Evolutionary conservation across 2,888 invertebrate species (phyloP), one percentile per base, ranked within the genome.

Genomic region (Pseudococcus jackbeardsleyi): DNA sequence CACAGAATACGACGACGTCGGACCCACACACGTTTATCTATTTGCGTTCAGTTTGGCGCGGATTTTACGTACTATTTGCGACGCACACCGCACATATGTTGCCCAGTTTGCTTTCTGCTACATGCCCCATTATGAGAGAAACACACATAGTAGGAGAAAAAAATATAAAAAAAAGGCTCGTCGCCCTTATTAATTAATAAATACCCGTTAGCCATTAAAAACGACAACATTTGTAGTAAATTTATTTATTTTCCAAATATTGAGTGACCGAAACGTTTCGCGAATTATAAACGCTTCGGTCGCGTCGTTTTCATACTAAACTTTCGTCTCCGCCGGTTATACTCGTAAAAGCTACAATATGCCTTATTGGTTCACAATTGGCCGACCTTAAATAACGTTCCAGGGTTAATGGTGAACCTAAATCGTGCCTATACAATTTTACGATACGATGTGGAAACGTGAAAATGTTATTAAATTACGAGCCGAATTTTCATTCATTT

Each of bases 201-300:
- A 85, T 85, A 85, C 85, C 85, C 85, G 85, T 85, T 85, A 39
- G 54, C 85, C 85, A 85, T 85, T 85, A 85, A 85, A 85, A 85
- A 64, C 85, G 85, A 85, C 85, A 64, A 85, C 85, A 85, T 85
- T 85, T 85, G 85, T 85, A 85, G 59, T 19, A 33, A 85, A 85
- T 85, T 59, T 59, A 85, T 85, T 85, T 85, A 85, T 85, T 85
- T 85, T 54, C 85, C 85, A 59, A 85, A 59, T 85, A 85, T 85
- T 85, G 85, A 85, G 85, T 85, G 39, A 64, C 85, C 64, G 59
- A 85, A 85, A 85, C 85, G 85, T 85, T 85, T 39, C 42, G 6
- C 19, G 85, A 85, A 85, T 85, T 54, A 85, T 85, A 59, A 84
- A 50, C 33, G 33, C 72, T 17, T 72, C 26, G 26, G 26, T 33